Evolutionary conservation across 2,797 vertebrate genomes (phyloP).

Genomic region (Aulostomus chinensis): DNA sequence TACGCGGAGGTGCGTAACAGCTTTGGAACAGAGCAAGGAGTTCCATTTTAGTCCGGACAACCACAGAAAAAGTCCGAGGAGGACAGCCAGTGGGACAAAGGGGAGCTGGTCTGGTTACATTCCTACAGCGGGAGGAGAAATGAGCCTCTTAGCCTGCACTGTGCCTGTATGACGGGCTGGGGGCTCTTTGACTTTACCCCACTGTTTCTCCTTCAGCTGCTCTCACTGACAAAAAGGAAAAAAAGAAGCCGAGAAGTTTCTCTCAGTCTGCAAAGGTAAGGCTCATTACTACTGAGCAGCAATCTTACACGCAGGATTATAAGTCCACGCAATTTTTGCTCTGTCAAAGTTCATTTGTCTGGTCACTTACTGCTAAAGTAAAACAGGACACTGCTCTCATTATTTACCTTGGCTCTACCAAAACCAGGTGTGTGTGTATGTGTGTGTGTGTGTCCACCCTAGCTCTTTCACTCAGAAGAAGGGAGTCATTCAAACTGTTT

Average conservation of each 20-base stretch:
- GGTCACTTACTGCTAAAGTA: conserved; percentile 42
- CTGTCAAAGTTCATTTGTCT: conserved; percentile 5
- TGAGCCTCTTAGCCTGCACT: conserved; percentile 52
- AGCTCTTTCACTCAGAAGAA: conserved; percentile 38
- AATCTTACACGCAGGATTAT: conserved; percentile 36
- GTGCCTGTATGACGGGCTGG: conserved; percentile 62
- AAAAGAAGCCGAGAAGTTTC: conserved; percentile 17
- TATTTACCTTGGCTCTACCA: conserved; percentile 63
- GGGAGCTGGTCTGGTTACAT: conserved; percentile 42
- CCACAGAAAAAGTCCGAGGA: background rate
- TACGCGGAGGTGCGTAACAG: conserved; percentile 28
- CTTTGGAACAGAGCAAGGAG: conserved; percentile 8
- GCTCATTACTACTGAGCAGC: conserved; percentile 13
- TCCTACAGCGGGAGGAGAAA: conserved; percentile 50
- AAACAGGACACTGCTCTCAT: conserved; percentile 44
- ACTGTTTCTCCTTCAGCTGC: conserved; percentile 37
- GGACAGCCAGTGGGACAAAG: conserved; percentile 23
- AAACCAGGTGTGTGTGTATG: conserved; percentile 24
- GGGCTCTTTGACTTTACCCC: conserved; percentile 35
- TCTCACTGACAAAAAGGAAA: conserved; percentile 35
- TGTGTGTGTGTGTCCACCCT: conserved; percentile 14
- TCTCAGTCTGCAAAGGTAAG: conserved; percentile 64
- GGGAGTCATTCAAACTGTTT: conserved; percentile 65
- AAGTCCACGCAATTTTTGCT: conserved; percentile 18
- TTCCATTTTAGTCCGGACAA: conserved; percentile 12